Percentiles rank a stretch among this genome's conserved stretches.
Conservation (phyloP, 2,113 vertebrate species). For the Myanophis thanlyinensis region DNA sequence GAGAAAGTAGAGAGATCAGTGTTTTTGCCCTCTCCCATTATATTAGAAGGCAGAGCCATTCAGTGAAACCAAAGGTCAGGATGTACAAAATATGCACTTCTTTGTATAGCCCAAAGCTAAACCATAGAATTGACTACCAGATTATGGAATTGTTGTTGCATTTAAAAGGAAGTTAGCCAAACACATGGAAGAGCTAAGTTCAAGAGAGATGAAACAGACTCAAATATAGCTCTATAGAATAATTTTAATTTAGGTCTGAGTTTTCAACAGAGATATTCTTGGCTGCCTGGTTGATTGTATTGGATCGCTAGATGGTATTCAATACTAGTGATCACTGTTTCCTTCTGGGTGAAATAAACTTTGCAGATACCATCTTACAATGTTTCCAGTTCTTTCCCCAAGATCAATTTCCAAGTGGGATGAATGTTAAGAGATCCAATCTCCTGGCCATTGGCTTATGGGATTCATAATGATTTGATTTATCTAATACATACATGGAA, state of each 20-base stretch:
- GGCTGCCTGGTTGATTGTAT: background rate
- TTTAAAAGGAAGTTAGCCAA: background rate
- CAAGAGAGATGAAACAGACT: background rate
- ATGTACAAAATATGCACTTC: background rate
- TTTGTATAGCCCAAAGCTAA: background rate
- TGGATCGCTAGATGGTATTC: background rate
- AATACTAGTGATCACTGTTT: background rate
- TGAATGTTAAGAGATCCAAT: background rate
- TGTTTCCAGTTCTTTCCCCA: background rate
- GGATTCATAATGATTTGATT: background rate
- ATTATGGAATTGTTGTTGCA: background rate
- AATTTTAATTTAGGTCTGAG: background rate
- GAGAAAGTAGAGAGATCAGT: background rate
- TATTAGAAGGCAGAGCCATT: background rate
- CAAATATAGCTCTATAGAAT: background rate
- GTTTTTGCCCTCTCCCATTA: background rate
- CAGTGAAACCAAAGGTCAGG: background rate
- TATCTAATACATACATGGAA: background rate
- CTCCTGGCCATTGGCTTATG: background rate
- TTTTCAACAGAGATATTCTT: background rate
- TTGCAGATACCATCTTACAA: background rate
- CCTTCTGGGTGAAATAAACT: background rate
- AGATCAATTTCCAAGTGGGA: background rate
- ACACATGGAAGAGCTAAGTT: background rate
- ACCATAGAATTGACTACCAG: background rate